These are phyloP conservation scores for Sebastes iracundus DNA, from an alignment of 2,797 vertebrate genomes.

Conservation along the genomic window DNA sequence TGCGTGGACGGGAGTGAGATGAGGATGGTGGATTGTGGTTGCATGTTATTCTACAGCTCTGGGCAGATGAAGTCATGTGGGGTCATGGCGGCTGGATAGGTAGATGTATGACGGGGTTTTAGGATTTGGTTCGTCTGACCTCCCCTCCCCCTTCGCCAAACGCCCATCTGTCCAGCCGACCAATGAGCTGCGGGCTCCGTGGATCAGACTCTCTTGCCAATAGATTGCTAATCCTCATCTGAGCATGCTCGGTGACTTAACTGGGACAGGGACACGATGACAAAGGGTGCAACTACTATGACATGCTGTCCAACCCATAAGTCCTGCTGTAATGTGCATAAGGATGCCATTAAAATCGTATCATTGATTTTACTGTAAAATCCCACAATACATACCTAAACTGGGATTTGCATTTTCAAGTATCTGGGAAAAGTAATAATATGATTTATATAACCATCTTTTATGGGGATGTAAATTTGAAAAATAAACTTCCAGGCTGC, in stretches of 20 bases:
- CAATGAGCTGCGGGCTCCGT: conserved; percentile 56
- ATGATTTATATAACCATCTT: conserved; percentile 22
- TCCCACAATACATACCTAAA: neutral
- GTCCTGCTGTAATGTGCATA: conserved; percentile 17
- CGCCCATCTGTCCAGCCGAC: conserved; percentile 67
- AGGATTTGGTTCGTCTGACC: conserved; percentile 59
- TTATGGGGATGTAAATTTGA: neutral
- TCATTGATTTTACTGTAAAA: neutral
- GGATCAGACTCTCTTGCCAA: conserved; percentile 74
- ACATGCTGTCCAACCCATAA: conserved; percentile 33
- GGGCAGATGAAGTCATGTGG: conserved; percentile 22
- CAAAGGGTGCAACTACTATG: conserved; percentile 44
- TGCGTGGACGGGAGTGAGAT: neutral
- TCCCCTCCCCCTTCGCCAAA: conserved; percentile 25
- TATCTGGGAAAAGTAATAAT: conserved; percentile 9
- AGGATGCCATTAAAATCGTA: neutral
- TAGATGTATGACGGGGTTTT: conserved; percentile 43
- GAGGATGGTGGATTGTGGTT: neutral
- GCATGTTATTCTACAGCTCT: neutral
- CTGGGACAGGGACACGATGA: conserved; percentile 61
- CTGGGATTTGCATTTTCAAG: conserved; percentile 8
- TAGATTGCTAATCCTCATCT: conserved; percentile 74
- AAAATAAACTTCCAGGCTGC: neutral
- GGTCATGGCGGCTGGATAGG: conserved; percentile 37
- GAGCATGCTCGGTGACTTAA: conserved; percentile 70